Evolutionary conservation across 2,113 vertebrate species (phyloP).

Genomic region (Seriola rivoliana): DNA sequence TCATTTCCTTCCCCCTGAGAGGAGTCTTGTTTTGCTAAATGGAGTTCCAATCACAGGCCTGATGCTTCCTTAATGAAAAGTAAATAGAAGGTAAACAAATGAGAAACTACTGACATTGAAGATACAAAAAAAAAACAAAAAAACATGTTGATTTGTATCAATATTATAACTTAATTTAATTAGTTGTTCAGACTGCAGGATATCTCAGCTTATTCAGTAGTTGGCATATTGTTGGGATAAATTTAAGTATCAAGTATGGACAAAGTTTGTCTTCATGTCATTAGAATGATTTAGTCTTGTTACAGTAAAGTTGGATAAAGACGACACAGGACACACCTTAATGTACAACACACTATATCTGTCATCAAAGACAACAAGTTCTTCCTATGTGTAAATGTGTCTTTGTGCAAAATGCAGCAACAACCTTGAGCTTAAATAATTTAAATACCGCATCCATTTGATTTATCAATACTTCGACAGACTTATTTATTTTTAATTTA

Average conservation of each 20-base stretch:
- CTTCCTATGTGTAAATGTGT: background rate
- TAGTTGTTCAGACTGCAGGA: background rate
- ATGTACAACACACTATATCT: background rate
- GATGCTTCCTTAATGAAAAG: constrained; percentile 66
- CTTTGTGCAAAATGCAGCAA: background rate
- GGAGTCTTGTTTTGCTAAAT: constrained; percentile 64
- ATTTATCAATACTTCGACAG: background rate
- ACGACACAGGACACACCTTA: background rate
- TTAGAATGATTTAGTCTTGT: background rate
- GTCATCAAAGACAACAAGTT: background rate
- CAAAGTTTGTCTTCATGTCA: constrained; percentile 14
- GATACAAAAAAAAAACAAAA: background rate
- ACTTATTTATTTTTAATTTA: background rate
- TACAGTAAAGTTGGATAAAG: background rate
- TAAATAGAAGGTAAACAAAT: constrained; percentile 64
- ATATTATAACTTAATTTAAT: constrained; percentile 21
- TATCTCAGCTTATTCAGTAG: background rate
- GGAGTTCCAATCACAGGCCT: constrained; percentile 65
- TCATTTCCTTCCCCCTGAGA: constrained; percentile 60
- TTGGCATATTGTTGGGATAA: background rate
- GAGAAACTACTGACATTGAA: constrained; percentile 39
- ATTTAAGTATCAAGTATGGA: constrained; percentile 2
- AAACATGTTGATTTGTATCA: background rate
- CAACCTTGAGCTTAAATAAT: constrained; percentile 22
- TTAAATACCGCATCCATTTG: background rate